Evolutionary conservation across 2,113 vertebrate species (phyloP).

Genomic region (Chamaetylas fuelleborni): DNA sequence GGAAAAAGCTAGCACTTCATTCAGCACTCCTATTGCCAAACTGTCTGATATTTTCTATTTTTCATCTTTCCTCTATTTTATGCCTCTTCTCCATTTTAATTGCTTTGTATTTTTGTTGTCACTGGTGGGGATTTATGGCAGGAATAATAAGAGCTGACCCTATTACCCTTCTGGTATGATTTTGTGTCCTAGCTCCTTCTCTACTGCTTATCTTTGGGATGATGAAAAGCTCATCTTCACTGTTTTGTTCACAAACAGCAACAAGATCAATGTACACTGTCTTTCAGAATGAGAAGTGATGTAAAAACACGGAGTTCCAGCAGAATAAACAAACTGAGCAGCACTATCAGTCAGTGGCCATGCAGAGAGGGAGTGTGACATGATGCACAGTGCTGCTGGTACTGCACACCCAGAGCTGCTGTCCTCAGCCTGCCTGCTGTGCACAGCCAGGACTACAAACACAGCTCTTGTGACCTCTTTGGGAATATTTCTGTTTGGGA

Average conservation of each 20-base stretch:
- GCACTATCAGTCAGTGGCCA: rapidly evolving
- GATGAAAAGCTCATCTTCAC: background rate
- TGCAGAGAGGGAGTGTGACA: background rate
- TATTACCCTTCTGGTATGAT: rapidly evolving
- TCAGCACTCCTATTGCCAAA: background rate
- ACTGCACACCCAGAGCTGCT: background rate
- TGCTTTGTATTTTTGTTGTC: background rate
- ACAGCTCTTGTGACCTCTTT: background rate
- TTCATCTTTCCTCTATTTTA: background rate
- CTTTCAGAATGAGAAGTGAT: background rate
- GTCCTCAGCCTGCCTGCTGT: background rate
- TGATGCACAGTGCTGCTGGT: background rate
- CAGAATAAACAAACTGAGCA: background rate
- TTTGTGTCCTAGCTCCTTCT: background rate
- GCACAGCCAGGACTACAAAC: background rate
- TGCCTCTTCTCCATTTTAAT: background rate
- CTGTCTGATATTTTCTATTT: background rate
- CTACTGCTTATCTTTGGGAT: background rate
- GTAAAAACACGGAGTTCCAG: background rate
- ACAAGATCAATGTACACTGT: background rate
- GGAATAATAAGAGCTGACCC: background rate
- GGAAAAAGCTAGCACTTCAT: background rate
- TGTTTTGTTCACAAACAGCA: background rate
- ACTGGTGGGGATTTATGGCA: background rate
- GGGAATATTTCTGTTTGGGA: background rate